Percentiles rank a stretch among this genome's conserved stretches.
Conservation (phyloP, 1,140 invertebrate species). For the Pseudachorutes palmiensis region DNA sequence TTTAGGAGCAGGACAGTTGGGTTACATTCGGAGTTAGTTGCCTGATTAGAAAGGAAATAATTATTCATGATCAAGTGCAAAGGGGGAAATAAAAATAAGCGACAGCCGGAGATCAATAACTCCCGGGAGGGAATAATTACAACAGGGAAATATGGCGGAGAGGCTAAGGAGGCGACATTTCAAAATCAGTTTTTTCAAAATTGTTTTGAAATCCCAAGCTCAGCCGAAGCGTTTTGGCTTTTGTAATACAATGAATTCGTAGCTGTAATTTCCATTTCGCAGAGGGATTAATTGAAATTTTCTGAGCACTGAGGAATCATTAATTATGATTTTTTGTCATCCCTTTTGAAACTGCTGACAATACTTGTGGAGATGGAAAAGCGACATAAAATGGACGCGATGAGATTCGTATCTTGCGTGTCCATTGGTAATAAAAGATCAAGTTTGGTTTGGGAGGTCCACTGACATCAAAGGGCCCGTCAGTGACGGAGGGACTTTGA, state of each 20-base stretch:
- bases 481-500: no score
- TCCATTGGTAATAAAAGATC: conserved; percentile 7
- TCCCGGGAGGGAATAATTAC: background rate
- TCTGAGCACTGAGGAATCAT: background rate
- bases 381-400: background rate
- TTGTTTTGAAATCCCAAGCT: background rate
- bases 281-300: background rate
- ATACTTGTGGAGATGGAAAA: background rate
- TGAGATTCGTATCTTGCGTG: conserved; percentile 4
- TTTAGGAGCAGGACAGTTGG: background rate
- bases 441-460: background rate
- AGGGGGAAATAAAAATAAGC: background rate
- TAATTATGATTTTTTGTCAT: background rate
- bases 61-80: background rate
- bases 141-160: background rate
- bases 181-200: no score
- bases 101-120: conserved; percentile 10
- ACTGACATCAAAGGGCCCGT: background rate
- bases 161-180: no score
- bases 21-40: background rate
- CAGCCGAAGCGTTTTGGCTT: background rate
- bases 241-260: background rate
- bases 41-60: background rate
- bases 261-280: background rate
- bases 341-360: background rate